Conservation (phyloP, 2,113 vertebrate species). For the Callithrix jacchus region DNA sequence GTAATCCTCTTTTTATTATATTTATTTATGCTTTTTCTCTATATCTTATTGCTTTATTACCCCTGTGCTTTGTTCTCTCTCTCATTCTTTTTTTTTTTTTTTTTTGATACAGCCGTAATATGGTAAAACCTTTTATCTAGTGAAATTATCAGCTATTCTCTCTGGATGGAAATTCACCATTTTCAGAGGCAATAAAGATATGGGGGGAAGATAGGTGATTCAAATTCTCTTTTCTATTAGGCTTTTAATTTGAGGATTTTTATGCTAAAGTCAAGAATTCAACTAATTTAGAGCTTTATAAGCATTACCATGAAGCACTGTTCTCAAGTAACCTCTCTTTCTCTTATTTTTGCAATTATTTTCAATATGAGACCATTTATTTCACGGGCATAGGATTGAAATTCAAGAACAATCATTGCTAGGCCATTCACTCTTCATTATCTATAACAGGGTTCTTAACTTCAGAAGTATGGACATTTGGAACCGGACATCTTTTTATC, state of each 20-base stretch:
- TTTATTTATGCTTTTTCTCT: slow-evolving; percentile 72
- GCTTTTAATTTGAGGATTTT: slow-evolving; percentile 12
- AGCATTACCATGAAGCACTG: not conserved
- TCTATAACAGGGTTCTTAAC: not conserved
- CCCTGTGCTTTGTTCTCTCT: slow-evolving; percentile 28
- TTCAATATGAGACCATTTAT: not conserved
- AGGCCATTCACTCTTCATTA: not conserved
- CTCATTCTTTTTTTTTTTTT: not conserved
- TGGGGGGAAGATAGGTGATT: not conserved
- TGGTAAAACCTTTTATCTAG: slow-evolving; percentile 17
- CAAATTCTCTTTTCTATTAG: not conserved
- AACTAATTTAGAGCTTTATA: not conserved
- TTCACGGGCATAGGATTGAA: not conserved
- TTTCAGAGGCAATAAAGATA: not conserved
- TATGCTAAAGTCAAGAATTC: not conserved
- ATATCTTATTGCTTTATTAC: slow-evolving; percentile 65
- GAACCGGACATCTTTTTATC: not conserved
- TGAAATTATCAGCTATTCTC: slow-evolving; percentile 34
- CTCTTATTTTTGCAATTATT: not conserved
- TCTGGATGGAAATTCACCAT: not conserved
- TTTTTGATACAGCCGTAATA: not conserved
- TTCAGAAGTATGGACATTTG: not conserved
- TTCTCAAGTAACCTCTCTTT: not conserved
- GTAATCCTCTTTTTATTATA: slow-evolving; percentile 74
- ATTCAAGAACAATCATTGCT: not conserved